Evolutionary conservation across 2,797 vertebrate species (phyloP).

Genomic region (Avahi laniger): DNA sequence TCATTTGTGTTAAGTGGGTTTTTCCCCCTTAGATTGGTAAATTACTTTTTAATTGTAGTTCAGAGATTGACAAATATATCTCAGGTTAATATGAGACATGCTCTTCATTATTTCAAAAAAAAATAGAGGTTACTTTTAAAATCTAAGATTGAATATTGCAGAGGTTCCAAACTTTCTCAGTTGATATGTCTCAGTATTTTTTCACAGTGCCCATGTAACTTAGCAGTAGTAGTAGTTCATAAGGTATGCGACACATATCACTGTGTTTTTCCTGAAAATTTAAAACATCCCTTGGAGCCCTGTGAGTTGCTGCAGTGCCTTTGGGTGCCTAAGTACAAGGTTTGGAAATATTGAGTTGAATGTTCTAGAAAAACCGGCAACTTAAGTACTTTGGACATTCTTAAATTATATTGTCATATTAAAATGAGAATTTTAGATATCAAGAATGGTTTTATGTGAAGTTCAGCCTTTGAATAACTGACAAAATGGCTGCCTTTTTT

Average conservation of each 20-base stretch:
- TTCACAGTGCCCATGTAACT: background rate
- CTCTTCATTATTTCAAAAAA: background rate
- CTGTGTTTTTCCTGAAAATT: background rate
- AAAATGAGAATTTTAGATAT: background rate
- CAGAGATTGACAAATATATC: background rate
- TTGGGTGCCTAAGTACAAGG: background rate
- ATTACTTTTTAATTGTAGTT: background rate
- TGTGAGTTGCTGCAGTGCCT: background rate
- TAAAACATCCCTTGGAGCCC: background rate
- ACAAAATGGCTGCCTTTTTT: background rate
- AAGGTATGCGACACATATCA: background rate
- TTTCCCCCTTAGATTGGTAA: background rate
- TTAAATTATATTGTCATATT: background rate
- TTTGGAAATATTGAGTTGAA: background rate
- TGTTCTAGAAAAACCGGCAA: background rate
- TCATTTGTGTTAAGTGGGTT: background rate
- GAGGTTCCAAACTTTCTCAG: background rate
- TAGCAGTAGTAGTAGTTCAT: background rate
- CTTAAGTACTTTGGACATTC: background rate
- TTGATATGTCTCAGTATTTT: background rate
- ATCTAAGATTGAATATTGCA: background rate
- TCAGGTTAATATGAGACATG: background rate
- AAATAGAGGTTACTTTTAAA: background rate
- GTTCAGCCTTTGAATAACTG: background rate
- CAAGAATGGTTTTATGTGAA: slow-evolving; percentile 24